These are phyloP conservation scores for Dromas ardeola DNA, from an alignment of 2,113 vertebrate species.

Conservation along the genomic window DNA sequence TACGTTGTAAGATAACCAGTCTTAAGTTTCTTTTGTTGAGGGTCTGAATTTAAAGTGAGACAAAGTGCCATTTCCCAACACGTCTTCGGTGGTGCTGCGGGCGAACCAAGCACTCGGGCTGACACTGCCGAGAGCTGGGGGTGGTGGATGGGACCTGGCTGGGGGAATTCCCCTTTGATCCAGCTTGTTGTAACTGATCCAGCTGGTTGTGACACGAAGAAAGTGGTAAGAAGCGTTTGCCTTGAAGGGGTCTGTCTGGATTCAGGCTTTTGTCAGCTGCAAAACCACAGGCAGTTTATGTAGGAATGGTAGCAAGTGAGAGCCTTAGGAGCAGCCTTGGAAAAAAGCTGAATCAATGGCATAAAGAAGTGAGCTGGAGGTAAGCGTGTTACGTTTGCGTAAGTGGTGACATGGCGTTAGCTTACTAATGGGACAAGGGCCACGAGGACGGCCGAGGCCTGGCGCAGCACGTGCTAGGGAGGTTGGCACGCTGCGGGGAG, in stretches of 20 bases:
- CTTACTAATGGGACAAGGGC: neutral
- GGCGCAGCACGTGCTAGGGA: neutral
- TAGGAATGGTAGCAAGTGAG: neutral
- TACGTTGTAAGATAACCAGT: neutral
- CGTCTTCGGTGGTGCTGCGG: neutral
- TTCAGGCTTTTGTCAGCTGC: neutral
- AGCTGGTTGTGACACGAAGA: accelerated
- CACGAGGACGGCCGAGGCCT: neutral
- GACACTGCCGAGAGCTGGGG: neutral
- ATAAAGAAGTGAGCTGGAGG: neutral
- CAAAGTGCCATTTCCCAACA: accelerated
- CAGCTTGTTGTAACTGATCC: accelerated
- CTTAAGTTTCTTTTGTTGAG: neutral
- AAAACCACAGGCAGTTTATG: neutral
- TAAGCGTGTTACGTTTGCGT: neutral
- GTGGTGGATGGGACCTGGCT: accelerated
- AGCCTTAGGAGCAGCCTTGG: neutral
- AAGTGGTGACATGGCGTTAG: neutral
- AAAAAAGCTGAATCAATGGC: neutral
- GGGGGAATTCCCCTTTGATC: neutral
- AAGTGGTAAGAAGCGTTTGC: neutral
- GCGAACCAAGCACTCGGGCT: accelerated
- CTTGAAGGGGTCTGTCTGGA: neutral
- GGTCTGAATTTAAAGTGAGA: neutral
- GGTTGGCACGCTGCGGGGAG: accelerated